Percentiles rank a stretch among this genome's conserved stretches.
These are phyloP conservation scores for Pristionchus maxplancki DNA, from an alignment of 2,888 invertebrate species.

Conservation along the genomic window DNA sequence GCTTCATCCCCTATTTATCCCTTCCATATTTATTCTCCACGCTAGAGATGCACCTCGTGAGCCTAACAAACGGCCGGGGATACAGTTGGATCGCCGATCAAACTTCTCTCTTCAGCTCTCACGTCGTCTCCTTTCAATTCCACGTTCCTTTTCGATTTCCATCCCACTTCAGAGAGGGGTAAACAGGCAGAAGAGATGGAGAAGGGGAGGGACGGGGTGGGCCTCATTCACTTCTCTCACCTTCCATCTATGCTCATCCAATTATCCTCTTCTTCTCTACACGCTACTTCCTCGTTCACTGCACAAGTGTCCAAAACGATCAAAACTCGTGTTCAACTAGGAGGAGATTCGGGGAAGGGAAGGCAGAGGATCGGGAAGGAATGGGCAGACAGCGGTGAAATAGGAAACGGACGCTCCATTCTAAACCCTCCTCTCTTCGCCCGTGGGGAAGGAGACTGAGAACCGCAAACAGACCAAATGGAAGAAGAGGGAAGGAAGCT, in stretches of 20 bases:
- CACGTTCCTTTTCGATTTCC: slow-evolving; percentile 33
- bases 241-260: neutral
- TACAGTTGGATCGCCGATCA: slow-evolving; percentile 17
- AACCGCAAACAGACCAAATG: neutral
- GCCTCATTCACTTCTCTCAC: slow-evolving; percentile 2
- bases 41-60: slow-evolving; percentile 12
- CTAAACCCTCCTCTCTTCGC: neutral
- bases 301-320: neutral
- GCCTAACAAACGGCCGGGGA: slow-evolving; percentile 14
- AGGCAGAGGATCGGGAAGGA: neutral
- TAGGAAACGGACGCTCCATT: neutral
- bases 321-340: neutral
- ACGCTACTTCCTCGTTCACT: slow-evolving; percentile 12
- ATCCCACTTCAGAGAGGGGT: slow-evolving; percentile 41
- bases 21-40: neutral
- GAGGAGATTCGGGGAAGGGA: neutral
- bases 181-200: slow-evolving; percentile 32
- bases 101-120: slow-evolving; percentile 11
- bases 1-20: slow-evolving; percentile 42
- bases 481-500: neutral
- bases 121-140: slow-evolving; percentile 20
- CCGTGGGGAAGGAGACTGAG: neutral
- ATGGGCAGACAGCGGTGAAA: neutral
- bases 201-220: neutral
- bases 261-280: slow-evolving; percentile 14